A percentile compares a stretch with the other conserved stretches of the same genome.
These are phyloP conservation scores for Porites lutea DNA, from an alignment of 64 coral and sea anemone genomes.

Conservation along the genomic window DNA sequence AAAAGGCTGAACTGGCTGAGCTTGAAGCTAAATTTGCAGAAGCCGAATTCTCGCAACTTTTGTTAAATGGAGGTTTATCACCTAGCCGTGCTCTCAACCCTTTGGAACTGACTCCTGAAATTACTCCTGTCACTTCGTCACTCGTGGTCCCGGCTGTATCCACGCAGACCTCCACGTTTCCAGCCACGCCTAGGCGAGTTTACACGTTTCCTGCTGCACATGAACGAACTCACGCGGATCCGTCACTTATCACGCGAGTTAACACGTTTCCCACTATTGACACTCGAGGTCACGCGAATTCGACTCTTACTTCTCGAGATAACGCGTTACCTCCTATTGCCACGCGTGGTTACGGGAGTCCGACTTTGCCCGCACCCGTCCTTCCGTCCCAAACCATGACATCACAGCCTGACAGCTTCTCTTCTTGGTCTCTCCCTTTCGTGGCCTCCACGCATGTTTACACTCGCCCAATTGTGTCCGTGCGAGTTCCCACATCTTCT, in stretches of 20 bases:
- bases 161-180: neutral
- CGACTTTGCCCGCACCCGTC: too few relatives aligned
- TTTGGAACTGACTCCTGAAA: neutral
- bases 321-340: too few relatives aligned
- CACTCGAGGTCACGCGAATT: too few relatives aligned
- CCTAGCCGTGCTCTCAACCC: too few relatives aligned
- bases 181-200: neutral
- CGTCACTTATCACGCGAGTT: too few relatives aligned
- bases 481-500: neutral
- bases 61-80: neutral
- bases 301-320: too few relatives aligned
- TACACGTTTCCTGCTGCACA: neutral
- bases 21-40: slow-evolving; percentile 7
- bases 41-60: neutral
- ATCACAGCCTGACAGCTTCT: too few relatives aligned
- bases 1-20: slow-evolving; percentile 13
- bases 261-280: too few relatives aligned
- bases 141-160: neutral
- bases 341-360: too few relatives aligned
- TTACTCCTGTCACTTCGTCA: neutral
- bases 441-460: neutral
- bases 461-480: neutral
- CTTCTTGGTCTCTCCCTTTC: too few relatives aligned
- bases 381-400: too few relatives aligned
- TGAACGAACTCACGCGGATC: too few relatives aligned